Evolutionary conservation across 2,113 vertebrate species (phyloP).

Genomic region (Gymnobelideus leadbeateri): DNA sequence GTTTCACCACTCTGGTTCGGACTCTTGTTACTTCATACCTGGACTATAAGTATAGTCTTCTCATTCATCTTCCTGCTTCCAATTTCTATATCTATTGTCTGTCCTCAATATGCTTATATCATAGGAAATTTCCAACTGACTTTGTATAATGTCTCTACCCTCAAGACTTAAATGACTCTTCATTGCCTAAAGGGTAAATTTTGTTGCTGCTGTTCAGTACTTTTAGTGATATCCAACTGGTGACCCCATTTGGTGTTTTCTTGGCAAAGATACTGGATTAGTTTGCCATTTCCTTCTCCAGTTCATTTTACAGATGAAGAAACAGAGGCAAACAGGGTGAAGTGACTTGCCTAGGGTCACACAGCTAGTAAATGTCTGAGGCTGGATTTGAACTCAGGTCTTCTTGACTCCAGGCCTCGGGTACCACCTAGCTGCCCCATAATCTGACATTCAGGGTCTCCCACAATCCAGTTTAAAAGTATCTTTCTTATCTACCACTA

Average conservation of each 20-base stretch:
- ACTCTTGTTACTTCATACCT: background rate
- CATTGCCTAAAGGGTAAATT: background rate
- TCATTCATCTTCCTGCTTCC: background rate
- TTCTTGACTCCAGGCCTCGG: background rate
- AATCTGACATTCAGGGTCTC: too few species aligned
- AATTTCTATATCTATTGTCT: background rate
- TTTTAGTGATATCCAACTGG: background rate
- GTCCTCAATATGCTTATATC: background rate
- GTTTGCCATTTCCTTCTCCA: background rate
- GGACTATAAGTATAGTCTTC: background rate
- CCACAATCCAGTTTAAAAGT: too few species aligned
- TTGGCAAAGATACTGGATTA: background rate
- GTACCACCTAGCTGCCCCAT: background rate
- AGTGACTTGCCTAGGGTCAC: background rate
- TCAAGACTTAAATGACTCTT: background rate
- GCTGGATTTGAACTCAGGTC: background rate
- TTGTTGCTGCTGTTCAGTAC: background rate
- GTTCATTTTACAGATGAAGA: background rate
- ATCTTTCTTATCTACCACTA: too few species aligned
- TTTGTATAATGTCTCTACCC: background rate
- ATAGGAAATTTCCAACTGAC: background rate
- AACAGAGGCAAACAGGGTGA: background rate
- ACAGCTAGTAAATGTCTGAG: background rate
- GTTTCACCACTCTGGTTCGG: background rate
- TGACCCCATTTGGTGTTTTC: background rate